These are phyloP conservation scores for Cladorhizidae sp. DNA, from an alignment of 37 sponge, comb jelly and placozoan genomes.

Conservation along the genomic window DNA sequence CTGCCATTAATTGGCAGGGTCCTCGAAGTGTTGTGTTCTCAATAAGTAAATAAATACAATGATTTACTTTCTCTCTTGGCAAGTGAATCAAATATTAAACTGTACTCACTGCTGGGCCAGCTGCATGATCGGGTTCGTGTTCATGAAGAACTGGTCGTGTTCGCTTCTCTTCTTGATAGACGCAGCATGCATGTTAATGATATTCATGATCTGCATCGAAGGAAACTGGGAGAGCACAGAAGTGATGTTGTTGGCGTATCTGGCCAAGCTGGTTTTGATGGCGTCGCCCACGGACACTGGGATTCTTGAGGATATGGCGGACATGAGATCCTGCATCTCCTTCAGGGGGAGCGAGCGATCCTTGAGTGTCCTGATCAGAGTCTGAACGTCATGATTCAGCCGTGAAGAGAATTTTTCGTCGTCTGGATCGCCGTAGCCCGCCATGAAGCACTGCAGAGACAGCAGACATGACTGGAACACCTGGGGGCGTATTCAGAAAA, in stretches of 20 bases:
- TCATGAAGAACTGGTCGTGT: constrained; percentile 80
- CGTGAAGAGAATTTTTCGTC: constrained; percentile 21
- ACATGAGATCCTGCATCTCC: constrained; percentile 86
- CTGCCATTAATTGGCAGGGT: too few relatives aligned
- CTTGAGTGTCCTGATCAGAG: constrained; percentile 44
- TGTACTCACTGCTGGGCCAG: constrained; percentile 61
- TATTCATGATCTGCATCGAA: constrained; percentile 58
- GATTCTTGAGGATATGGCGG: constrained; percentile 77
- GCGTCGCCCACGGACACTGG: constrained; percentile 65
- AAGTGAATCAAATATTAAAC: too few relatives aligned
- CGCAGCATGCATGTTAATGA: constrained; percentile 78
- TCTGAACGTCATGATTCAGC: constrained; percentile 8
- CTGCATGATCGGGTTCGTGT: constrained; percentile 73
- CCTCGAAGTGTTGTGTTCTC: too few relatives aligned
- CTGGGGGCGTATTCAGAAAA: too few relatives aligned
- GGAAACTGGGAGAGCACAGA: constrained; percentile 92
- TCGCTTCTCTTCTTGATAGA: constrained; percentile 59
- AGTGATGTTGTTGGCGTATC: constrained; percentile 83
- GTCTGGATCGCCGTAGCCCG: constrained; percentile 59
- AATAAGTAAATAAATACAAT: too few relatives aligned
- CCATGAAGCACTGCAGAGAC: constrained; percentile 52
- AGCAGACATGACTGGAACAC: constrained; percentile 57
- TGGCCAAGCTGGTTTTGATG: constrained; percentile 69
- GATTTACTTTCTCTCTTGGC: too few relatives aligned
- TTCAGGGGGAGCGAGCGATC: constrained; percentile 75